These are phyloP conservation scores for Daubentonia madagascariensis DNA, from an alignment of 2,113 vertebrate species.

Conservation along the genomic window DNA sequence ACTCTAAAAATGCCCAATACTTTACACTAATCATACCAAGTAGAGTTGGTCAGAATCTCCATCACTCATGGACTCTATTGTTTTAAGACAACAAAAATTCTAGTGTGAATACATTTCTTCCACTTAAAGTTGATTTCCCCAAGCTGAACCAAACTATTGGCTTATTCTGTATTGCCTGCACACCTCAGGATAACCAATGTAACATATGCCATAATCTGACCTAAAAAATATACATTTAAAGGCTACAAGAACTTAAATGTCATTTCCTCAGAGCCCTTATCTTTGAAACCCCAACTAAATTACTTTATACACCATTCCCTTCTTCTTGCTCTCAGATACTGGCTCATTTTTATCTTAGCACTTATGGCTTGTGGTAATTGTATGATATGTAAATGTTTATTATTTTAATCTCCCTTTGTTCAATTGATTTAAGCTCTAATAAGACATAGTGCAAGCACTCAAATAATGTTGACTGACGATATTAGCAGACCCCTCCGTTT, in stretches of 20 bases:
- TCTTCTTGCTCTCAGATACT: background rate
- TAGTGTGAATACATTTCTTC: background rate
- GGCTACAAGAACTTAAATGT: background rate
- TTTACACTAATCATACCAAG: background rate
- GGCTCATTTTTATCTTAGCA: background rate
- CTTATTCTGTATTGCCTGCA: background rate
- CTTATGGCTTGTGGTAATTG: background rate
- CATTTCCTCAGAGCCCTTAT: background rate
- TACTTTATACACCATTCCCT: background rate
- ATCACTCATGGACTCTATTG: background rate
- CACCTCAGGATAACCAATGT: background rate
- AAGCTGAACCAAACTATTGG: background rate
- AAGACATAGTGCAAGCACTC: background rate
- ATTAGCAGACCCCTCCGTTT: background rate
- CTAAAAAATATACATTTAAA: background rate
- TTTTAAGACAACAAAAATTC: background rate
- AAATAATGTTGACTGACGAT: background rate
- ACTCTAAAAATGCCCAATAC: background rate
- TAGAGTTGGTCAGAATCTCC: background rate
- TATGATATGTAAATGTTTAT: background rate
- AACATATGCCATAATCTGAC: background rate
- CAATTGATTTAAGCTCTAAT: background rate
- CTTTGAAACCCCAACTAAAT: background rate
- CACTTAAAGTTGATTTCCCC: background rate
- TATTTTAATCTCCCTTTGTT: background rate